Conservation (phyloP, 2,888 invertebrate species). For the Xestobium rufovillosum region DNA sequence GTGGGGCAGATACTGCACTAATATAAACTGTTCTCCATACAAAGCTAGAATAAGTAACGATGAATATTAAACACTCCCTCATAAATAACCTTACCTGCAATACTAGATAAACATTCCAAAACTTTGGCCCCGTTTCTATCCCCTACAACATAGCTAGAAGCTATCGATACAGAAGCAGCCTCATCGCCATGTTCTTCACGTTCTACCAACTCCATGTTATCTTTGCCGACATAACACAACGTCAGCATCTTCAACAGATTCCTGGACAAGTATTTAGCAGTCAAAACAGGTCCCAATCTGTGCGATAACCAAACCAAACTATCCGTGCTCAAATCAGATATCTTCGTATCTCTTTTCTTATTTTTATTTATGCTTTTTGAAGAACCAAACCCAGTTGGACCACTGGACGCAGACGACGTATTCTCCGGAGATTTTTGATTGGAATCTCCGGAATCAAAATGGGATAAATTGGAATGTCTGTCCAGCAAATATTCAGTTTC, state of each 20-base stretch:
- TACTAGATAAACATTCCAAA: constrained; percentile 81
- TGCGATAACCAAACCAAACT: constrained; percentile 89
- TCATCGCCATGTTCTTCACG: constrained; percentile 30
- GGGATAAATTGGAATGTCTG: constrained; percentile 19
- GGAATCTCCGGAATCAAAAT: too few relatives aligned
- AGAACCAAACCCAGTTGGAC: constrained; percentile 11
- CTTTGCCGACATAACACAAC: constrained; percentile 82
- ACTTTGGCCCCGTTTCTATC: constrained; percentile 81
- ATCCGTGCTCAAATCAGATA: constrained; percentile 81
- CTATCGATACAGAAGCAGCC: constrained; percentile 55
- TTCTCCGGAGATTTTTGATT: too few relatives aligned
- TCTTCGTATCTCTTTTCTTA: constrained; percentile 44
- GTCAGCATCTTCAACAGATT: constrained; percentile 92
- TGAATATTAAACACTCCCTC: background rate
- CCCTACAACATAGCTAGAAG: constrained; percentile 60
- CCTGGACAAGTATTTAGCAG: constrained; percentile 81
- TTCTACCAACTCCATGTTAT: constrained; percentile 54
- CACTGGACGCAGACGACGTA: constrained; percentile 17
- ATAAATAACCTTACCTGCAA: constrained; percentile 58
- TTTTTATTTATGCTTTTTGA: constrained; percentile 21
- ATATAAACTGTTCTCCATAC: constrained; percentile 81
- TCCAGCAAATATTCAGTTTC: constrained; percentile 37
- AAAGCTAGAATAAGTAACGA: constrained; percentile 49
- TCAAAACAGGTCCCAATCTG: constrained; percentile 87
- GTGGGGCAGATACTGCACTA: constrained; percentile 85